Percentiles rank a stretch among this genome's conserved stretches.
phyloP scores from a whole-genome alignment of 2,888 invertebrate species.

The Brachynemurus nebulosus region DNA sequence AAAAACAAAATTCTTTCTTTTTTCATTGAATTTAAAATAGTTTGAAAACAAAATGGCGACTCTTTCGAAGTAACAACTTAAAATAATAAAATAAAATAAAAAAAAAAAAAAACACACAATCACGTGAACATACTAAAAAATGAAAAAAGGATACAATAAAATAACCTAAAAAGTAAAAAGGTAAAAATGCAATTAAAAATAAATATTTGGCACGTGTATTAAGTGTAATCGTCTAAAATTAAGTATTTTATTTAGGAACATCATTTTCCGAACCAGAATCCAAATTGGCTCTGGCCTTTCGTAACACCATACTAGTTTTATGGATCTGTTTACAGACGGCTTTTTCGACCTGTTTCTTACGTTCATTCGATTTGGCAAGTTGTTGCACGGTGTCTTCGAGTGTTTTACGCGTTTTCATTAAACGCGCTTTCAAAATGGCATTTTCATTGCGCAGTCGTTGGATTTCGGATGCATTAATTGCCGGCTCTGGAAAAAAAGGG shows the following conservation, averaged over 20 bases:
- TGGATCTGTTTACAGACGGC: constrained; percentile 70
- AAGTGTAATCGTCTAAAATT: too few relatives aligned
- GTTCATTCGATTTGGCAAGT: constrained; percentile 60
- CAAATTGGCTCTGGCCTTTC: constrained; percentile 60
- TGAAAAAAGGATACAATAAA: too few relatives aligned
- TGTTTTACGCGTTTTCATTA: constrained; percentile 55
- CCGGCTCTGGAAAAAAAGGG: neutral
- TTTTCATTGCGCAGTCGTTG: constrained; percentile 49
- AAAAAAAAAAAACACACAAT: too few relatives aligned
- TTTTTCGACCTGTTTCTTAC: constrained; percentile 69
- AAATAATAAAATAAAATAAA: too few relatives aligned
- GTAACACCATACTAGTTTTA: constrained; percentile 62
- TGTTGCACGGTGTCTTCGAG: constrained; percentile 65
- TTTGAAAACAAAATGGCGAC: too few relatives aligned
- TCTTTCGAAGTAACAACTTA: too few relatives aligned
- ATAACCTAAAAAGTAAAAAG: too few relatives aligned
- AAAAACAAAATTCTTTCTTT: too few relatives aligned
- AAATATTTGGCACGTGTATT: too few relatives aligned
- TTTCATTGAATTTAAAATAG: too few relatives aligned
- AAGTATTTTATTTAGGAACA: constrained; percentile 11
- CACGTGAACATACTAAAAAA: too few relatives aligned
- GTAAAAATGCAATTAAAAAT: too few relatives aligned
- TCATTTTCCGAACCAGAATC: constrained; percentile 36
- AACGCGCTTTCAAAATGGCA: constrained; percentile 50
- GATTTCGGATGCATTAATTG: constrained; percentile 22